These are phyloP conservation scores for Thyatira batis DNA, from an alignment of 2,888 invertebrate species.

Conservation along the genomic window DNA sequence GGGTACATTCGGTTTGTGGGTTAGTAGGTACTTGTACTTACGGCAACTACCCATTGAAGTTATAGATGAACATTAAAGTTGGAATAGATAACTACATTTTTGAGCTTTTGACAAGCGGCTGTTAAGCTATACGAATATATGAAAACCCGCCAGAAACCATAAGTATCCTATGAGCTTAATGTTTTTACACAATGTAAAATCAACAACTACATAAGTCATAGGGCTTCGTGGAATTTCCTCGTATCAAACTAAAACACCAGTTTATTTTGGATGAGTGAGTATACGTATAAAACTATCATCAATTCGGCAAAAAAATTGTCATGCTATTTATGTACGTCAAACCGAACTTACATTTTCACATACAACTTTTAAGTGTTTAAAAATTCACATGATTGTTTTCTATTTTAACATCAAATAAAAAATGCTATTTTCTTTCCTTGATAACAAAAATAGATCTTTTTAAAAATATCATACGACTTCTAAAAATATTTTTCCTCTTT, in stretches of 20 bases:
- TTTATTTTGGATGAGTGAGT: too few relatives aligned
- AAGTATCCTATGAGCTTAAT: not conserved
- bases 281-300: not conserved
- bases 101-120: not conserved
- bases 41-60: slow-evolving; percentile 16
- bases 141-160: not conserved
- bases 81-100: not conserved
- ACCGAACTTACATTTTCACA: not conserved
- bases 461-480: slow-evolving; percentile 63
- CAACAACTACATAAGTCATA: not conserved
- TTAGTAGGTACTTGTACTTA: slow-evolving; percentile 25
- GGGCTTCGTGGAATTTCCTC: not conserved
- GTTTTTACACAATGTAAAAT: too few relatives aligned
- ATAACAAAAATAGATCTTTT: slow-evolving; percentile 78
- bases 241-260: not conserved
- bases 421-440: slow-evolving; percentile 39
- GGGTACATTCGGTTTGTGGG: slow-evolving; percentile 29
- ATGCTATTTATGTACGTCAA: not conserved
- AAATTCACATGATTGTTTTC: not conserved
- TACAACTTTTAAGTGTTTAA: not conserved
- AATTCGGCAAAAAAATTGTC: not conserved
- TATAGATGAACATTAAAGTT: slow-evolving; percentile 13
- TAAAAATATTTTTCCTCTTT: slow-evolving; percentile 62
- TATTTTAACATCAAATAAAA: slow-evolving; percentile 11
- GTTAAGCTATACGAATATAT: not conserved